A percentile compares a stretch with the other conserved stretches of the same genome.
Evolutionary conservation across 2,888 invertebrate species (phyloP).

Genomic region (Troides helena): DNA sequence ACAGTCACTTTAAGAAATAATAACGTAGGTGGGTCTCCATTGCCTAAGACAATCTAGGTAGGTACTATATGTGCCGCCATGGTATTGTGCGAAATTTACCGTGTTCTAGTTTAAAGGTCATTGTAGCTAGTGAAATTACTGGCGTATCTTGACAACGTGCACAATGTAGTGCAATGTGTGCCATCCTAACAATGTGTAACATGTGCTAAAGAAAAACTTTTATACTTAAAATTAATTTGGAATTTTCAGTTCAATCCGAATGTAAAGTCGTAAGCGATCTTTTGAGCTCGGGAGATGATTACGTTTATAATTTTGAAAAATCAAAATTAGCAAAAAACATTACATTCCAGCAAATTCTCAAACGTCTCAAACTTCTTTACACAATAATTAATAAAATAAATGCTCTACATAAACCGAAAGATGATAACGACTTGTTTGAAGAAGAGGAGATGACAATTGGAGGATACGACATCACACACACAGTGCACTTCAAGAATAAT

Average conservation of each 20-base stretch:
- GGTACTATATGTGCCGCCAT: too few relatives aligned
- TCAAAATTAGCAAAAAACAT: constrained; percentile 42
- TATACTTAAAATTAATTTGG: background rate
- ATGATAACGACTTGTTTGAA: constrained; percentile 58
- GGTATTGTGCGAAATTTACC: too few relatives aligned
- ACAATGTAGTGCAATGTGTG: too few relatives aligned
- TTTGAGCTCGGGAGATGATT: constrained; percentile 47
- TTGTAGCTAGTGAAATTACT: too few relatives aligned
- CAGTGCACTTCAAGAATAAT: constrained; percentile 45
- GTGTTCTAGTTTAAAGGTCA: too few relatives aligned
- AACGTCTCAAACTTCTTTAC: constrained; percentile 64
- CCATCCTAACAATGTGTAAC: too few relatives aligned
- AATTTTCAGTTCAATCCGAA: constrained; percentile 57
- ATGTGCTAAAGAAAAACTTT: too few relatives aligned
- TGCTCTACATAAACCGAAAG: constrained; percentile 55
- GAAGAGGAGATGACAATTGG: constrained; percentile 45
- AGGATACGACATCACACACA: constrained; percentile 53
- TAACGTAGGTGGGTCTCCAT: too few relatives aligned
- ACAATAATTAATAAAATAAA: constrained; percentile 63
- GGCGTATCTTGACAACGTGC: too few relatives aligned
- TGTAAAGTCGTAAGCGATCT: constrained; percentile 69
- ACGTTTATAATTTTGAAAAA: constrained; percentile 48
- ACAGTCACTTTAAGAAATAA: too few relatives aligned
- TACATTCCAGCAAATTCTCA: constrained; percentile 53
- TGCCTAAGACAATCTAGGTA: too few relatives aligned